phyloP scores from a whole-genome alignment of 2,888 invertebrate genomes.

The Apantesis nais region DNA sequence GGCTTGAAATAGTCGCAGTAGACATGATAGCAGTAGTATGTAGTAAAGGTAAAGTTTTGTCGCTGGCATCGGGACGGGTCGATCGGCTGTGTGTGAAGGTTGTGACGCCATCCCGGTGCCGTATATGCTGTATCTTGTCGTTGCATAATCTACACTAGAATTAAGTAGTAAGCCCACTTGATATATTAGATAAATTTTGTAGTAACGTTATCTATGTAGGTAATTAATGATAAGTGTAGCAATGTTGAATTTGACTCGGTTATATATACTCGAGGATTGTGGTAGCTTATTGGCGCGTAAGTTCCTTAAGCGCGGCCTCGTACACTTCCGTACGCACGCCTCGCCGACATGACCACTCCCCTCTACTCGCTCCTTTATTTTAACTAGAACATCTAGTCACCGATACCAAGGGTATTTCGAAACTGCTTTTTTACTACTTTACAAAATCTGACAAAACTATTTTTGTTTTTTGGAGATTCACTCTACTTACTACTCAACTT shows the following conservation, averaged over 20 bases:
- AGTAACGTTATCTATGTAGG: slow-evolving; percentile 33
- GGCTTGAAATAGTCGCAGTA: slow-evolving; percentile 6
- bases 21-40: slow-evolving; percentile 1
- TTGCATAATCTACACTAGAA: slow-evolving; percentile 35
- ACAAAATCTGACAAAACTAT: too few relatives aligned
- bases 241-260: slow-evolving; percentile 5
- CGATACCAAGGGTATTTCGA: too few relatives aligned
- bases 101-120: slow-evolving; percentile 13
- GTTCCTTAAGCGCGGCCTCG: background rate
- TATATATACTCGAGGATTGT: slow-evolving; percentile 9
- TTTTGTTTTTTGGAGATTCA: too few relatives aligned
- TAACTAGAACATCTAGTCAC: background rate
- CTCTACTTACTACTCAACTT: too few relatives aligned
- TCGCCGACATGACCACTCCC: background rate
- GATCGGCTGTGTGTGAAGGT: background rate
- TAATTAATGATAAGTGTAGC: slow-evolving; percentile 16
- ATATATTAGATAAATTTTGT: slow-evolving; percentile 35
- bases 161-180: slow-evolving; percentile 20
- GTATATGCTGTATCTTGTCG: slow-evolving; percentile 21
- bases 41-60: background rate
- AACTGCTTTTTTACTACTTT: too few relatives aligned
- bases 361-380: background rate
- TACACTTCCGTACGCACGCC: background rate
- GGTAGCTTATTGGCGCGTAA: background rate
- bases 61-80: slow-evolving; percentile 3